Base-by-base conservation (phyloP, 2,888 invertebrate species). In the Pinctada fucata region DNA sequence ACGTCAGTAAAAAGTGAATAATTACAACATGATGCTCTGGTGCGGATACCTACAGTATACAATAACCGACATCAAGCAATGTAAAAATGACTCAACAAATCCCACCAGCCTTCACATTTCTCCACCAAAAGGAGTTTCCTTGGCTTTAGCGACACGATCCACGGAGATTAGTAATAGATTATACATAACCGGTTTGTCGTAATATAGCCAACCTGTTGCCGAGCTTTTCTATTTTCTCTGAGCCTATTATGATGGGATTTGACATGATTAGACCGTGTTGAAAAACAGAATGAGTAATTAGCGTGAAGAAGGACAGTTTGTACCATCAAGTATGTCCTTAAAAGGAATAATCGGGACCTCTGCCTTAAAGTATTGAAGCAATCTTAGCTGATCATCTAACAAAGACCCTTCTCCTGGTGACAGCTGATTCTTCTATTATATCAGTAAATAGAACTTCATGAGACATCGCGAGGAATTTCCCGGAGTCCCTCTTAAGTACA, bases 221-320 rank as follows among this genome's bases (percentile, higher is more conserved):
- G 13, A 10, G 58, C 58, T 58, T 58, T 58, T 58, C 6, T 31
- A 31, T 31, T 6, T 58, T 58, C 58, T 58, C 58, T 10, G 6
- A 6, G 8, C 58, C 58, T 58, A 58, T 58, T 58, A 58, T 58
- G 8, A 58, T 10, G 13, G 8, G 58, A 58, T 58, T 58, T 58
- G 58, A 58, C 13, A 58, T 58, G 13, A 58, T 58, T 13, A 58
- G 58, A 58, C 58, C 58, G 8, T 13, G 58, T 58, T 58, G 58
- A 58, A 58, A 31, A 58, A 58, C 58, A 58, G 58, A 58, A 58
- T 58, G 58, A 58, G 58, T 58, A 58, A 58, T 58, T 58, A 58
- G 58, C 58, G 58, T 58, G 58, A 58, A 58, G 58, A 58, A 6
- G 8, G 58, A 58, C 58, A 6, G 13, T 58, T 58, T 31, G 8